A percentile compares a stretch with the other conserved stretches of the same genome.
These are phyloP conservation scores for Caenorhabditis drosophilae DNA, from an alignment of 2,888 invertebrate species.

Conservation along the genomic window DNA sequence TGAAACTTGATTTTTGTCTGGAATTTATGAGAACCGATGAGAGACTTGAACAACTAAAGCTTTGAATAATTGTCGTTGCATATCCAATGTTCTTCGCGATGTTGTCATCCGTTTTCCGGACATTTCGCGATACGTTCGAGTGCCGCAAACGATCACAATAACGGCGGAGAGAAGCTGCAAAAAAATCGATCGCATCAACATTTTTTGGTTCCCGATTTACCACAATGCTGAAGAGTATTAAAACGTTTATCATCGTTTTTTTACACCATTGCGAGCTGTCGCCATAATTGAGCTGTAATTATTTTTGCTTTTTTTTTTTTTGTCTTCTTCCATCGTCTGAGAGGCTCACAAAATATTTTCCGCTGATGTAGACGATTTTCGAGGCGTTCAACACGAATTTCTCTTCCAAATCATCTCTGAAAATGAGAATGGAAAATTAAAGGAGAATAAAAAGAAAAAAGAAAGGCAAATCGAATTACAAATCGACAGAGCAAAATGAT, in stretches of 20 bases:
- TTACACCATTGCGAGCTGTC: neutral
- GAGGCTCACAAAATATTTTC: neutral
- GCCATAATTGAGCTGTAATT: conserved; percentile 13
- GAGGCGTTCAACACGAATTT: neutral
- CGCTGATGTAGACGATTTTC: neutral
- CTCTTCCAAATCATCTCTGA: neutral
- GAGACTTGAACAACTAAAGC: conserved; percentile 22
- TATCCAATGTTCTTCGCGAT: conserved; percentile 17
- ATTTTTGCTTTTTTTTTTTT: neutral
- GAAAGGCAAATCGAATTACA: too few relatives aligned
- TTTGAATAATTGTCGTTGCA: conserved; percentile 24
- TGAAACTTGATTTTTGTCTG: too few relatives aligned
- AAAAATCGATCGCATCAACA: neutral
- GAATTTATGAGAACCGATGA: too few relatives aligned
- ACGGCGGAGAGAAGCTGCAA: conserved; percentile 16
- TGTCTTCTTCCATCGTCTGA: neutral
- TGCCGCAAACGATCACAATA: conserved; percentile 19
- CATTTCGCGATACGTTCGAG: conserved; percentile 14
- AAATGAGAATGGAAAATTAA: neutral
- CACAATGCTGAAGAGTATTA: neutral
- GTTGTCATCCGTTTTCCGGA: conserved; percentile 5
- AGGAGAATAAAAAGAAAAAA: neutral
- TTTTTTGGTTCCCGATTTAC: neutral
- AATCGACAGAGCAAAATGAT: neutral
- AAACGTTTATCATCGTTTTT: neutral